phyloP scores from a whole-genome alignment of 2,113 vertebrate species.

The Zosterops japonicus region DNA sequence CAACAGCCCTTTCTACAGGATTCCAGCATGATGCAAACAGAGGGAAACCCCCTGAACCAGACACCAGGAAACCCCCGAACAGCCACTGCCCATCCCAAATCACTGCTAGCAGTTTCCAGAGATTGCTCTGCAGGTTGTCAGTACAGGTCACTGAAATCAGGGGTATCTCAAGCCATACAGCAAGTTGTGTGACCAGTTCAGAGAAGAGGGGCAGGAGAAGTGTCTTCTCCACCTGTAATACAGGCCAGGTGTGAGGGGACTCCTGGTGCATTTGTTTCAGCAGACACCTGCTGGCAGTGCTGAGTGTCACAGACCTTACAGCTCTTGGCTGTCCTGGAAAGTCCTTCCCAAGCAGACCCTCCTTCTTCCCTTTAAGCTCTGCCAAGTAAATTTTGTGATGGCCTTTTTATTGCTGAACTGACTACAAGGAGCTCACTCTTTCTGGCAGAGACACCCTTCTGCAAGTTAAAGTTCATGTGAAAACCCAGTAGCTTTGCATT shows the following conservation, averaged over 20 bases:
- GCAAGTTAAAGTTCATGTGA: neutral
- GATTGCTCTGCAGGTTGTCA: neutral
- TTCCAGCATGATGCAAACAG: neutral
- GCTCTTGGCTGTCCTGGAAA: neutral
- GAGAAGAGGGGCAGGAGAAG: neutral
- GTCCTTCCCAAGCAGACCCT: neutral
- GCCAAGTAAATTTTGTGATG: neutral
- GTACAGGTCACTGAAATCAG: neutral
- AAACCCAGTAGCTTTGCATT: neutral
- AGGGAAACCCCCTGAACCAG: neutral
- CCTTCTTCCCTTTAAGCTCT: neutral
- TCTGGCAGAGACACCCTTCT: neutral
- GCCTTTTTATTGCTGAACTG: neutral
- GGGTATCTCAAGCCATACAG: neutral
- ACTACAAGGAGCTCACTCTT: neutral
- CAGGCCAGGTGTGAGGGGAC: neutral
- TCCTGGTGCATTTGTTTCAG: neutral
- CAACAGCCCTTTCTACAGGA: neutral
- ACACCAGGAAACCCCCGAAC: neutral
- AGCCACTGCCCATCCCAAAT: neutral
- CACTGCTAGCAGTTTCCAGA: neutral
- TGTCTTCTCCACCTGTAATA: neutral
- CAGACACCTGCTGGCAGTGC: neutral
- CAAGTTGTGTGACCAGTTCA: neutral
- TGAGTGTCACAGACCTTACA: neutral